These are phyloP conservation scores for Hypena proboscidalis DNA, from an alignment of 2,888 invertebrate genomes.

Conservation along the genomic window DNA sequence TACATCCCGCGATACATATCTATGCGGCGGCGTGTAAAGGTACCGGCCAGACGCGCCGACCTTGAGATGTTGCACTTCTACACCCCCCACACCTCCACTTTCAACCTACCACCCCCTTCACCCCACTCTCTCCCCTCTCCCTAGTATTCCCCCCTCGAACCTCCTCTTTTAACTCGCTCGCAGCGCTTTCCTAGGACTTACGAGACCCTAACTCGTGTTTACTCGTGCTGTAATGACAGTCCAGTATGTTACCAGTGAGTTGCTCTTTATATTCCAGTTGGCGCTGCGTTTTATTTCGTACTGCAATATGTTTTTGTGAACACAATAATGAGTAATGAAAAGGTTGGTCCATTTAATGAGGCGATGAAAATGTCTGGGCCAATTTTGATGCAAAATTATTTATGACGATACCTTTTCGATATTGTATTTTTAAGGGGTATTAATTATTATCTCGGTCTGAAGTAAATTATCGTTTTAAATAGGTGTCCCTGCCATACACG, in stretches of 20 bases:
- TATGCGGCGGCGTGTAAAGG: constrained; percentile 30
- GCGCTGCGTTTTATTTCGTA: constrained; percentile 11
- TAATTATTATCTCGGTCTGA: constrained; percentile 20
- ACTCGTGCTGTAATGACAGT: constrained; percentile 31
- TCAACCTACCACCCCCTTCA: no score
- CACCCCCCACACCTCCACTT: no score
- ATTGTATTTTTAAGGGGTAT: neutral
- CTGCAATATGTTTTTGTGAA: neutral
- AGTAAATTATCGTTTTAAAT: constrained; percentile 23
- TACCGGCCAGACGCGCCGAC: constrained; percentile 59
- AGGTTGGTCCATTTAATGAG: constrained; percentile 8
- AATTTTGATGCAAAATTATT: neutral
- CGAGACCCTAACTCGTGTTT: constrained; percentile 41
- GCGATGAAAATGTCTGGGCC: neutral
- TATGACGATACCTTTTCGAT: neutral
- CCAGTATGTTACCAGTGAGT: constrained; percentile 17
- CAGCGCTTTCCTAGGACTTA: constrained; percentile 40
- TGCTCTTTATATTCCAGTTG: constrained; percentile 24
- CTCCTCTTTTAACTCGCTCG: constrained; percentile 20
- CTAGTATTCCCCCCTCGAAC: constrained; percentile 8
- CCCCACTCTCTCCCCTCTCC: constrained; percentile 21
- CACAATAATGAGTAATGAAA: constrained; percentile 1
- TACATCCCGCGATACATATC: constrained; percentile 38
- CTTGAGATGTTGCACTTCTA: constrained; percentile 71
- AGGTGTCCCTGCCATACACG: constrained; percentile 13